Base-by-base conservation (phyloP, 2,888 invertebrate genomes). In the Bombylius major region DNA sequence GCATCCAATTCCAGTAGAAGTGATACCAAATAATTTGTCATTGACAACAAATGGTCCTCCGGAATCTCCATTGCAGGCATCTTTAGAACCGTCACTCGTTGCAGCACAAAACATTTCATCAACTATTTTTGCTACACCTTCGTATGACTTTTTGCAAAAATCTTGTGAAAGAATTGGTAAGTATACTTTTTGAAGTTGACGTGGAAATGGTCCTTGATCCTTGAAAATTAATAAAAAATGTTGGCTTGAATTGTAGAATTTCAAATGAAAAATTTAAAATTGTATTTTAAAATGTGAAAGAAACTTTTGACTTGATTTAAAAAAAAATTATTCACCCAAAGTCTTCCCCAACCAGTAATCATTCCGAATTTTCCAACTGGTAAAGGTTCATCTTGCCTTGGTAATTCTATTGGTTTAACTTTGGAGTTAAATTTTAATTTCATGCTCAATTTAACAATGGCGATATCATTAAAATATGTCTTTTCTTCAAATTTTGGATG, bases 381-480 rank as follows among this genome's bases (percentile, higher is more conserved):
- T 14, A 61, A 13, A 1, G 32, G n/a, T 13, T 55, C 55, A 39
- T 63, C 67, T 5, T 57, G 47, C 1, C 63, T 62, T 33, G 71
- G 65, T 66, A 80, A 63, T 6, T 66, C 57, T 13, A 79, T 70
- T 1, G 72, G 65, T 14, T 69, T 66, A 0, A 77, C 70, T 4
- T 61, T 65, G 0, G 70, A 65, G 53, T 60, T 70, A 55, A 73
- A 77, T 12, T 63, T 59, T 46, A 81, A 65, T 1, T 76, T 71
- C 8, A 64, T 70, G 0, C 70, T 56, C 1, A 81, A 67, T 71
- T 76, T 75, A 5, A 80, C 61, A 0, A 80, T 61, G 0, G 78
- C 79, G 5, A 80, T 68, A 48, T 81, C 80, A 56, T 71, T 73
- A 58, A 79, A 77, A 70, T 60, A 57, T 13, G 46, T 48, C 11